Conservation (phyloP, 2,113 vertebrate species). For the Monarcha castaneiventris region DNA sequence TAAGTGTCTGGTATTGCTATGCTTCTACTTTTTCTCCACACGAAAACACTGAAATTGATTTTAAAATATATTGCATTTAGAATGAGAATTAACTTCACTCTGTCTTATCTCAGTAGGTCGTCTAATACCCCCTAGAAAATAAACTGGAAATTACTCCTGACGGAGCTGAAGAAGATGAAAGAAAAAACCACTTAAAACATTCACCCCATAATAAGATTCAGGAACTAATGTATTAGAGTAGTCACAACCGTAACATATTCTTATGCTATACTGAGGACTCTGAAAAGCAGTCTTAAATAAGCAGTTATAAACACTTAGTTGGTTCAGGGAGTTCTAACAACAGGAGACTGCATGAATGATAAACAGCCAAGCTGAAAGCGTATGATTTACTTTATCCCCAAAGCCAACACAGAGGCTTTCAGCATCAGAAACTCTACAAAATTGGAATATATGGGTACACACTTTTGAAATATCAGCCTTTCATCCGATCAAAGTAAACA, state of each 20-base stretch:
- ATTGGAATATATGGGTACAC: neutral
- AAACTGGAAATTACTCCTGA: constrained; percentile 5
- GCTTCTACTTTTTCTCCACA: neutral
- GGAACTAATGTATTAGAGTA: neutral
- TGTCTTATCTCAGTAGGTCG: neutral
- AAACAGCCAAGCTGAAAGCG: neutral
- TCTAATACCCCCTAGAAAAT: neutral
- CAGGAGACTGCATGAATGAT: neutral
- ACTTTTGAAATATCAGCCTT: constrained; percentile 14
- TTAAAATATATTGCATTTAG: neutral
- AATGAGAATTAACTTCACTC: constrained; percentile 3
- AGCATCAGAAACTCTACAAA: neutral
- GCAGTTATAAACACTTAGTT: neutral
- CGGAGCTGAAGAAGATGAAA: neutral
- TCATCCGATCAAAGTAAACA: constrained; percentile 3
- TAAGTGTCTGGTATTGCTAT: neutral
- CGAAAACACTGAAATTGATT: neutral
- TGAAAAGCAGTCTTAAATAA: constrained; percentile 19
- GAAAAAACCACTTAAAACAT: neutral
- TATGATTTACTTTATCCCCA: neutral
- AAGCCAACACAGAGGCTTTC: neutral
- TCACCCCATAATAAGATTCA: neutral
- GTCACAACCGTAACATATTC: neutral
- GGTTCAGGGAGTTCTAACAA: neutral
- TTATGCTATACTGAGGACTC: neutral